Evolutionary conservation across 2,113 vertebrate genomes (phyloP).

Genomic region (Trichechus manatus): DNA sequence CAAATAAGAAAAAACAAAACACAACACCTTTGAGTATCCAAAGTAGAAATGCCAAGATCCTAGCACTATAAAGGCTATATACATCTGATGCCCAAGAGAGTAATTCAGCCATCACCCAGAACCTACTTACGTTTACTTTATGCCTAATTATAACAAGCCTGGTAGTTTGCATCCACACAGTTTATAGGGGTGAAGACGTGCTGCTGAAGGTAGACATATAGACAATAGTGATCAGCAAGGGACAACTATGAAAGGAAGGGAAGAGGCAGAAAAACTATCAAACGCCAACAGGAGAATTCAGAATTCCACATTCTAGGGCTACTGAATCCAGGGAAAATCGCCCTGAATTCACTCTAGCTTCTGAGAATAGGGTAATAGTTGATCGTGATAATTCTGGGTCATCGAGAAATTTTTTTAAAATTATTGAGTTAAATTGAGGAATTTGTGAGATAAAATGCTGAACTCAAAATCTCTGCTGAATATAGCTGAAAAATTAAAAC

Average conservation of each 20-base stretch:
- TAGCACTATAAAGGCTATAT: background rate
- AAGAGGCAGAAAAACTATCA: background rate
- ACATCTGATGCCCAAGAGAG: background rate
- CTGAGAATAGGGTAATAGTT: background rate
- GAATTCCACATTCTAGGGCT: background rate
- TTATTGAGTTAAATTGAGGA: slow-evolving; percentile 13
- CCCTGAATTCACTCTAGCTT: background rate
- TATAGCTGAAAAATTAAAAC: slow-evolving; percentile 29
- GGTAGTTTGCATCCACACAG: background rate
- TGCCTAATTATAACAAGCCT: background rate
- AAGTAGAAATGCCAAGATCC: background rate
- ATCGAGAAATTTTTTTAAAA: background rate
- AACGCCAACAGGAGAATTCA: background rate
- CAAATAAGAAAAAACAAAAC: background rate
- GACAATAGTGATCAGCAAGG: background rate
- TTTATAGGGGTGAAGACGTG: background rate
- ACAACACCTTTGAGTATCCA: background rate
- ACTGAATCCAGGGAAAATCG: background rate
- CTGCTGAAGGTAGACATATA: background rate
- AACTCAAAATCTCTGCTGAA: background rate
- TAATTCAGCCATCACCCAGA: background rate
- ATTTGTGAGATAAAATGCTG: slow-evolving; percentile 7
- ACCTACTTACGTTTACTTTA: background rate
- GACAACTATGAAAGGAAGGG: background rate
- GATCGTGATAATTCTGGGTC: background rate